phyloP scores from a whole-genome alignment of 2,113 vertebrate species.

The Aix galericulata region DNA sequence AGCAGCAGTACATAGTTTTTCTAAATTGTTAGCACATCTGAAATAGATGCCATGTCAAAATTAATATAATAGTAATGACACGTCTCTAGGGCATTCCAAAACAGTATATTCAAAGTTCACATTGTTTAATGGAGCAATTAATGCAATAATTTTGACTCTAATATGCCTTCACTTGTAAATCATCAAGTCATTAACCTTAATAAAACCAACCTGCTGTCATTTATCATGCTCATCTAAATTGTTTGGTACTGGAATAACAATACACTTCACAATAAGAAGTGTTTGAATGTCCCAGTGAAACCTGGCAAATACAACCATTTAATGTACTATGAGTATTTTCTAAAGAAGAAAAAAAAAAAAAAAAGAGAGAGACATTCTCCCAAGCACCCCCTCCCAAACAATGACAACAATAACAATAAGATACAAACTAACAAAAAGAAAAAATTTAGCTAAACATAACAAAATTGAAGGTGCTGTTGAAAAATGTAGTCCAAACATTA shows the following conservation, averaged over 20 bases:
- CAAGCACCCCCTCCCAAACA: not conserved
- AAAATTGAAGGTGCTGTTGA: not conserved
- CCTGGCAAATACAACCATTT: not conserved
- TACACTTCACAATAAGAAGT: not conserved
- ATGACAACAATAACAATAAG: not conserved
- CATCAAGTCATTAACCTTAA: slow-evolving; percentile 65
- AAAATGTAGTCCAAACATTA: not conserved
- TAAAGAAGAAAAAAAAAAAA: not conserved
- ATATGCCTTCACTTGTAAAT: slow-evolving; percentile 66
- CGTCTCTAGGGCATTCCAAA: slow-evolving; percentile 43
- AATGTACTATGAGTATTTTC: not conserved
- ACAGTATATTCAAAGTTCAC: slow-evolving; percentile 55
- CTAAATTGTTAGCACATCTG: not conserved
- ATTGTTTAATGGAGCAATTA: slow-evolving; percentile 59
- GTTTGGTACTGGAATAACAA: slow-evolving; percentile 34
- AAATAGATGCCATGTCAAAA: slow-evolving; percentile 39
- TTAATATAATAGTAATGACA: slow-evolving; percentile 40
- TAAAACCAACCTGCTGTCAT: slow-evolving; percentile 44
- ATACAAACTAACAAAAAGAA: not conserved
- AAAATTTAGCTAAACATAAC: not conserved
- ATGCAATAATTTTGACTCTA: slow-evolving; percentile 62
- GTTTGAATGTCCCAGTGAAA: not conserved
- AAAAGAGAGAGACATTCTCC: not conserved
- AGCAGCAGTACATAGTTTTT: not conserved
- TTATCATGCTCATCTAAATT: slow-evolving; percentile 33